Percentiles rank a stretch among this genome's conserved stretches.
Evolutionary conservation across 2,888 invertebrate species (phyloP).

Genomic region (Eulithis testata): DNA sequence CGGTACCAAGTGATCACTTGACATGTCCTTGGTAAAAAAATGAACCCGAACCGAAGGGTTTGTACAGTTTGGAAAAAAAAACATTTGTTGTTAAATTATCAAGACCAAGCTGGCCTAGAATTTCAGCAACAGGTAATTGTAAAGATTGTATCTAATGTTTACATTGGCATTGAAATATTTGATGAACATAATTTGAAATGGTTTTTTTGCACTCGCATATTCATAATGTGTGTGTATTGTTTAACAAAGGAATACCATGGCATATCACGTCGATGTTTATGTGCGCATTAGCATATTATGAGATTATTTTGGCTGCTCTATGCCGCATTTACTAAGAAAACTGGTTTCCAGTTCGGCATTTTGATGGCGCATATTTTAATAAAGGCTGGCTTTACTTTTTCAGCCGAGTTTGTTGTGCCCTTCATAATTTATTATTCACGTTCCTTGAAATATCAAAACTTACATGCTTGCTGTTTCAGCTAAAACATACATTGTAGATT

Average conservation of each 20-base stretch:
- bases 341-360: conserved; percentile 1
- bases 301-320: conserved; percentile 26
- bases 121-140: too few relatives aligned
- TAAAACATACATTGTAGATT: too few relatives aligned
- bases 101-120: too few relatives aligned
- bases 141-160: not conserved
- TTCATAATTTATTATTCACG: too few relatives aligned
- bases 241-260: conserved; percentile 31
- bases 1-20: conserved; percentile 27
- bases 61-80: too few relatives aligned
- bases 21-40: conserved; percentile 19
- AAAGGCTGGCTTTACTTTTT: too few relatives aligned
- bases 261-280: conserved; percentile 34
- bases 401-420: too few relatives aligned
- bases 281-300: conserved; percentile 29
- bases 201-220: conserved; percentile 9
- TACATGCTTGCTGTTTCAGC: too few relatives aligned
- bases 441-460: too few relatives aligned
- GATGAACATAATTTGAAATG: conserved; percentile 8
- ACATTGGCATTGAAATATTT: conserved; percentile 10
- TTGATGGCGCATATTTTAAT: too few relatives aligned
- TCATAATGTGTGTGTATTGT: conserved; percentile 11
- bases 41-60: conserved; percentile 2
- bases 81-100: too few relatives aligned
- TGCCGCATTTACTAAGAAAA: conserved; percentile 4